A percentile compares a stretch with the other conserved stretches of the same genome.
phyloP scores from a whole-genome alignment of 2,113 vertebrate species.

The Anhinga rufa region DNA sequence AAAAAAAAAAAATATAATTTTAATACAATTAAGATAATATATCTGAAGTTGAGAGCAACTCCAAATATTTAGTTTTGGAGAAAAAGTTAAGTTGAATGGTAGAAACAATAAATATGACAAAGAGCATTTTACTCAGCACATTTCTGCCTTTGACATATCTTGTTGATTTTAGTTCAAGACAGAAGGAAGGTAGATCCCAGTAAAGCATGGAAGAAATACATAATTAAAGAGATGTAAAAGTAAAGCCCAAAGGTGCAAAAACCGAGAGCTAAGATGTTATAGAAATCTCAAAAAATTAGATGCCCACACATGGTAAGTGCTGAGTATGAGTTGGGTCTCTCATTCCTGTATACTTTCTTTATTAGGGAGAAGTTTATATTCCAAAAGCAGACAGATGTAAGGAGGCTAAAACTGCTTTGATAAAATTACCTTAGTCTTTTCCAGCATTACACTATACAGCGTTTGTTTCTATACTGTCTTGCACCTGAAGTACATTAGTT shows the following conservation, averaged over 20 bases:
- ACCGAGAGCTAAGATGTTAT: neutral
- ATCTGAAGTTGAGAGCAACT: neutral
- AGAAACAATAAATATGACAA: neutral
- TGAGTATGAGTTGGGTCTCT: neutral
- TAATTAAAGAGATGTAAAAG: neutral
- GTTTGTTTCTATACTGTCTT: neutral
- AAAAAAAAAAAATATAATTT: neutral
- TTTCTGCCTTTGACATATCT: neutral
- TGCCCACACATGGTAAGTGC: neutral
- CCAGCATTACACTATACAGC: neutral
- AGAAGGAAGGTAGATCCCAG: neutral
- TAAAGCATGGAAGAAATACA: neutral
- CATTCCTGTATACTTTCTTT: neutral
- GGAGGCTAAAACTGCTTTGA: neutral
- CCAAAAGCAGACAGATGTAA: neutral
- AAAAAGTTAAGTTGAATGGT: neutral
- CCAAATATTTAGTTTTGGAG: neutral
- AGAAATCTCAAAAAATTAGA: neutral
- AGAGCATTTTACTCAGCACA: neutral
- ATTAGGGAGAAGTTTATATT: neutral
- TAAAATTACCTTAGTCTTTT: neutral
- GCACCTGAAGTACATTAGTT: neutral
- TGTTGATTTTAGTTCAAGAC: neutral
- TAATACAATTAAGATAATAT: neutral
- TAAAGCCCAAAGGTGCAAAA: neutral